phyloP scores from a whole-genome alignment of 53 echinoderm and acorn worm genomes.

The Antedon mediterranea region DNA sequence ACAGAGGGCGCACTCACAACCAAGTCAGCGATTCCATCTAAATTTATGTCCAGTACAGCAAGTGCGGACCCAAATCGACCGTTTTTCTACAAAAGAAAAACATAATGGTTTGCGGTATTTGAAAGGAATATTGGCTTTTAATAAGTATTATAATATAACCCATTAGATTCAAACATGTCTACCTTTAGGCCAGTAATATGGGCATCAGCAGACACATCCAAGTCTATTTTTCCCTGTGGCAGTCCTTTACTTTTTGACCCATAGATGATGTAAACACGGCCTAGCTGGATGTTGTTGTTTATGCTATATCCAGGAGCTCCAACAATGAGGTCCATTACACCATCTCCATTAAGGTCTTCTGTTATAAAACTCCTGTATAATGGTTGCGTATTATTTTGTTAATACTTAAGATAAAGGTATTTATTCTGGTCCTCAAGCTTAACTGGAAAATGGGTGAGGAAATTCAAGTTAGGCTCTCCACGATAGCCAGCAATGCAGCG shows the following conservation, averaged over 20 bases:
- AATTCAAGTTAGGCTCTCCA: too few relatives aligned
- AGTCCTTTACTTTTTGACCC: constrained; percentile 8
- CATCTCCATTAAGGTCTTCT: constrained; percentile 17
- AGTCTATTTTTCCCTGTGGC: constrained; percentile 5
- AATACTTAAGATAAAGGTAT: too few relatives aligned
- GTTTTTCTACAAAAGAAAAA: constrained; percentile 5
- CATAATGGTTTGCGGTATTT: not conserved
- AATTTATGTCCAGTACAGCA: constrained; percentile 32
- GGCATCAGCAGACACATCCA: constrained; percentile 24
- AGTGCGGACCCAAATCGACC: constrained; percentile 45
- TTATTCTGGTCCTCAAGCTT: too few relatives aligned
- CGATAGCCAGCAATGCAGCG: too few relatives aligned
- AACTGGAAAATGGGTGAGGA: too few relatives aligned
- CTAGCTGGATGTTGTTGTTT: constrained; percentile 30
- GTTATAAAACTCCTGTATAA: constrained; percentile 23
- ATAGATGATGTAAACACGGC: constrained; percentile 32
- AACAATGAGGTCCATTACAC: constrained; percentile 28
- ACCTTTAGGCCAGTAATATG: constrained; percentile 33
- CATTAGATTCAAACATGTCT: not conserved
- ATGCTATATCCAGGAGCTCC: constrained; percentile 42
- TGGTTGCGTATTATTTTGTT: too few relatives aligned
- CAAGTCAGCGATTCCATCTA: constrained; percentile 40
- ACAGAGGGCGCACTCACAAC: constrained; percentile 57
- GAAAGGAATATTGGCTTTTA: not conserved
- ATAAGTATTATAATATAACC: not conserved